These are phyloP conservation scores for Cherax destructor DNA, from an alignment of 1,140 invertebrate species.

Conservation along the genomic window DNA sequence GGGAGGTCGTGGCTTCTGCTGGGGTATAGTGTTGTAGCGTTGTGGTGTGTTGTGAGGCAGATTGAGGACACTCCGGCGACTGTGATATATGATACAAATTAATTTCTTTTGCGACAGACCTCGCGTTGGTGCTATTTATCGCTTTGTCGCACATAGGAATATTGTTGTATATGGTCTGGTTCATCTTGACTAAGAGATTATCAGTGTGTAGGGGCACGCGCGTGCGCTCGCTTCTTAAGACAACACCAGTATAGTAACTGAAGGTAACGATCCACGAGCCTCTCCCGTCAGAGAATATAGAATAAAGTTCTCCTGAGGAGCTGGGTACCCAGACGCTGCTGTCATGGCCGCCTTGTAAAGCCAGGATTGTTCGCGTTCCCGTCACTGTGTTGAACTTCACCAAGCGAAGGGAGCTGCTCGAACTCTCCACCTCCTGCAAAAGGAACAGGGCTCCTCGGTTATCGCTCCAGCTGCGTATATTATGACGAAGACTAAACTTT, in stretches of 20 bases:
- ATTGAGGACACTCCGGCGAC: neutral
- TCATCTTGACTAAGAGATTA: constrained; percentile 22
- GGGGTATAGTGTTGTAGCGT: neutral
- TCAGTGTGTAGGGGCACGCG: neutral
- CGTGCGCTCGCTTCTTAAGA: neutral
- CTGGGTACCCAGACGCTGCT: constrained; percentile 7
- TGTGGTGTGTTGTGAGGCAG: neutral
- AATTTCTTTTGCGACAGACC: neutral
- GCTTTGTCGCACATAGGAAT: constrained; percentile 4
- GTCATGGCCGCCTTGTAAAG: neutral
- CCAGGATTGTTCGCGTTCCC: neutral
- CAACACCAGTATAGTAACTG: constrained; percentile 26
- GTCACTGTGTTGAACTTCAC: constrained; percentile 26
- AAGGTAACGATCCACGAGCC: constrained; percentile 6
- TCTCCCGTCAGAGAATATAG: neutral
- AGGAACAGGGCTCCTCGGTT: constrained; percentile 18
- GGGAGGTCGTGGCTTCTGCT: neutral
- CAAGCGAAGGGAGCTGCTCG: neutral
- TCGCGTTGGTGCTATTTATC: neutral
- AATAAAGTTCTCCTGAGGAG: constrained; percentile 2
- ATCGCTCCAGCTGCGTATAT: constrained; percentile 8
- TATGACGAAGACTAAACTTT: neutral
- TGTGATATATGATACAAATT: constrained; percentile 2
- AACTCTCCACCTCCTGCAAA: neutral
- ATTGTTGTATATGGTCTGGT: constrained; percentile 16